Percentiles rank a stretch among this genome's conserved stretches.
These are phyloP conservation scores for Ennomos fuscantarius DNA, from an alignment of 2,888 invertebrate genomes.

Conservation along the genomic window DNA sequence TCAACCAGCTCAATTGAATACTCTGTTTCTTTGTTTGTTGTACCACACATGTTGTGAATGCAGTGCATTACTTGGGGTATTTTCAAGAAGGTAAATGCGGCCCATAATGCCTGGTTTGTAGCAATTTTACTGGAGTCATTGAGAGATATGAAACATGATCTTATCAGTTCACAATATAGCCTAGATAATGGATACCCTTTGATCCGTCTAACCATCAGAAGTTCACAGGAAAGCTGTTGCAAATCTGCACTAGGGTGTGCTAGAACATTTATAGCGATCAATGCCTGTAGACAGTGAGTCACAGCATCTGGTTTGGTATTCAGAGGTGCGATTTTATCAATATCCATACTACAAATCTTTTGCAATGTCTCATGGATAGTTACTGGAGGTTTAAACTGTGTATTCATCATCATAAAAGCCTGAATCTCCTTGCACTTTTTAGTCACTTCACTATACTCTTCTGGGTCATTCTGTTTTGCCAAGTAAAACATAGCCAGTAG, in stretches of 20 bases:
- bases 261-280: constrained; percentile 93
- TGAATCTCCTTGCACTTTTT: constrained; percentile 92
- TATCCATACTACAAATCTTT: constrained; percentile 86
- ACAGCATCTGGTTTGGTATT: constrained; percentile 87
- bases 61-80: constrained; percentile 92
- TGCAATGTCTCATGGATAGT: constrained; percentile 86
- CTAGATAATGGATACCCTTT: constrained; percentile 93
- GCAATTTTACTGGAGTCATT: constrained; percentile 92
- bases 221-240: constrained; percentile 91
- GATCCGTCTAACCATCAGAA: constrained; percentile 93
- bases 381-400: constrained; percentile 81
- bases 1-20: constrained; percentile 91
- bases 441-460: constrained; percentile 87
- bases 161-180: constrained; percentile 94
- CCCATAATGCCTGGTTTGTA: constrained; percentile 95
- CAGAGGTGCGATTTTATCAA: constrained; percentile 85
- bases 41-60: constrained; percentile 85
- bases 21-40: constrained; percentile 86
- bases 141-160: constrained; percentile 95
- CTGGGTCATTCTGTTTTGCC: constrained; percentile 92
- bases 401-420: constrained; percentile 84
- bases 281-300: constrained; percentile 90
- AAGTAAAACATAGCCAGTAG: constrained; percentile 93
- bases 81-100: constrained; percentile 97
- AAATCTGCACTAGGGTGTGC: constrained; percentile 94